A percentile compares a stretch with the other conserved stretches of the same genome.
Conservation (phyloP, 2,888 invertebrate genomes). For the Oegoconia quadripuncta region DNA sequence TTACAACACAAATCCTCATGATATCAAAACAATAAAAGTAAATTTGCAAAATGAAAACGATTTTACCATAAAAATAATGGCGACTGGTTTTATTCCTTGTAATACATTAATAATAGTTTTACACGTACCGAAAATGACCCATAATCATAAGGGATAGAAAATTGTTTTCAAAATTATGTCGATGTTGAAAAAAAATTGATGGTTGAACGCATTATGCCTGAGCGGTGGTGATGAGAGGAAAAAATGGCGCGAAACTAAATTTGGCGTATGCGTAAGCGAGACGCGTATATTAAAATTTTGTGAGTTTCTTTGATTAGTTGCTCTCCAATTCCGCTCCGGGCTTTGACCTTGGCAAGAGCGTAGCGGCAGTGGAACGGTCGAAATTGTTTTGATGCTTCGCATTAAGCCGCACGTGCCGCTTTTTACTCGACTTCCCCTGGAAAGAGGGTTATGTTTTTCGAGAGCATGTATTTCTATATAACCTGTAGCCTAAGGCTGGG, state of each 20-base stretch:
- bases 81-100: slow-evolving; percentile 41
- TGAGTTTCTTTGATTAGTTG: slow-evolving; percentile 61
- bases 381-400: too few relatives aligned
- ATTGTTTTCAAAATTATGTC: slow-evolving; percentile 69
- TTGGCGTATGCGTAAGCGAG: slow-evolving; percentile 38
- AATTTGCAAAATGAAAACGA: slow-evolving; percentile 23
- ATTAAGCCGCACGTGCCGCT: too few relatives aligned
- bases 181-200: slow-evolving; percentile 60
- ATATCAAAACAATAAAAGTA: slow-evolving; percentile 19
- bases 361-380: too few relatives aligned
- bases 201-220: slow-evolving; percentile 51
- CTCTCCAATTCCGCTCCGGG: slow-evolving; percentile 4
- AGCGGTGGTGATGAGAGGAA: slow-evolving; percentile 56
- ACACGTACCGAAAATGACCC: slow-evolving; percentile 64
- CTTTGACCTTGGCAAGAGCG: slow-evolving; percentile 11
- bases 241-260: slow-evolving; percentile 57
- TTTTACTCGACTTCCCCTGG: too few relatives aligned
- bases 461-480: too few relatives aligned
- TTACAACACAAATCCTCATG: slow-evolving; percentile 26
- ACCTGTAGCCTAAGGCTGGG: too few relatives aligned
- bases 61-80: slow-evolving; percentile 48
- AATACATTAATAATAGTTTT: slow-evolving; percentile 74
- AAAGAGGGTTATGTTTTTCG: too few relatives aligned
- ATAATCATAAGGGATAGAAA: slow-evolving; percentile 75
- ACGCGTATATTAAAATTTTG: slow-evolving; percentile 37